These are phyloP conservation scores for Ornithoptera priamus DNA, from an alignment of 2,888 invertebrate genomes.

Conservation along the genomic window DNA sequence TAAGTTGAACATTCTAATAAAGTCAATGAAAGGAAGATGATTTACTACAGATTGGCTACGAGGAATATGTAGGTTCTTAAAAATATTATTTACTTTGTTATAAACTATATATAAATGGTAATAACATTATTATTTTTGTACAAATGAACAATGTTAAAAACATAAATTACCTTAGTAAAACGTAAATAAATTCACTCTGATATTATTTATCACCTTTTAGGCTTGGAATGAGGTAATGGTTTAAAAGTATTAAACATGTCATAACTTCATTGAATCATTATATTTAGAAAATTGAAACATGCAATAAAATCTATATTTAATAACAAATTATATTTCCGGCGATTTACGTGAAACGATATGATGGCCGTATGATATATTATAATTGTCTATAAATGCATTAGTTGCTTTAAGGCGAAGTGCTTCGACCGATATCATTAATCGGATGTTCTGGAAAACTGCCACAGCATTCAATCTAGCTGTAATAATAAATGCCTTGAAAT, in stretches of 20 bases:
- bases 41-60: too few species aligned
- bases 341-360: slow-evolving; percentile 23
- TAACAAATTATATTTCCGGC: background rate
- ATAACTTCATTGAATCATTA: background rate
- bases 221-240: background rate
- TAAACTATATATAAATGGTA: too few species aligned
- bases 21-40: too few species aligned
- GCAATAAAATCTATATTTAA: slow-evolving; percentile 12
- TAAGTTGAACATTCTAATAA: too few species aligned
- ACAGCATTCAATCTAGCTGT: slow-evolving; percentile 9
- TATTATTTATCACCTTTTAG: too few species aligned
- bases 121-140: too few species aligned
- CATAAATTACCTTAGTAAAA: too few species aligned
- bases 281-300: slow-evolving; percentile 3
- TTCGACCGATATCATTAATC: slow-evolving; percentile 23
- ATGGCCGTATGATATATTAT: slow-evolving; percentile 20
- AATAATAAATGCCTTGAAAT: slow-evolving; percentile 24
- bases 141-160: too few species aligned
- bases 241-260: background rate
- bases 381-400: slow-evolving; percentile 27
- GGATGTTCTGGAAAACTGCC: slow-evolving; percentile 27
- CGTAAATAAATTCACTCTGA: too few species aligned
- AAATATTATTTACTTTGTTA: too few species aligned
- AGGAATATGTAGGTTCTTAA: too few species aligned
- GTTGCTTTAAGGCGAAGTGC: slow-evolving; percentile 25